Base-by-base conservation (phyloP, 2,113 vertebrate species). In the Phaethon lepturus region DNA sequence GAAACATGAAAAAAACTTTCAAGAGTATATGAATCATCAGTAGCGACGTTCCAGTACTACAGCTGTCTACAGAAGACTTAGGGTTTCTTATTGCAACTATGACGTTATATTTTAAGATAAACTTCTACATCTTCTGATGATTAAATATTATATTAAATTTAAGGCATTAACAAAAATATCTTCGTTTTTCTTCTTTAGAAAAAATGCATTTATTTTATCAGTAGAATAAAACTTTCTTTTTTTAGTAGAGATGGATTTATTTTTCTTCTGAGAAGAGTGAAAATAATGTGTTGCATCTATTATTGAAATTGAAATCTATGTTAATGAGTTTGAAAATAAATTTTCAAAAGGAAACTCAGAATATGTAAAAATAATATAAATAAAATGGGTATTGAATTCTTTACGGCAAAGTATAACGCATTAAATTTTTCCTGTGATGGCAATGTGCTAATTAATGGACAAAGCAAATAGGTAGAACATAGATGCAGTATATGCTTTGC, bases 11-110 rank as follows among this genome's bases (percentile, higher is more conserved):
- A 91, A 95, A 88, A 87, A 31, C 18, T 67, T 80, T 35, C 25
- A 74, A n/a, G 72, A 86, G 33, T 55, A 31, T 75, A 17, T 88
- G 87, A 95, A 52, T 97, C 91, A 93, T 93, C 85, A 94, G 15
- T 77, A 94, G 24, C 24, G 95, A 81, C 6, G 4, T 75, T 90
- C 31, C n/a, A 33, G 2, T 67, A 49, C 38, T 85, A n/a, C n/a
- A 93, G 33, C 50, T 94, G 35, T 55, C 88, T 93, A 77, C n/a
- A 93, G 59, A 91, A 67, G 33, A 35, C 18, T 60, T 40, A 49
- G 67, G 18, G 29, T 77, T 95, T 90, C 88, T 86, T 83, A 77
- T 35, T 72, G 72, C 33, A 80, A 16, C 25, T 58, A 0, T 29
- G 2, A 90, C 50, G 18, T 66, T 86, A n/a, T 69, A n/a, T 69